Conservation (phyloP, 2,888 invertebrate species). For the Eueremaeus valkanovi region DNA sequence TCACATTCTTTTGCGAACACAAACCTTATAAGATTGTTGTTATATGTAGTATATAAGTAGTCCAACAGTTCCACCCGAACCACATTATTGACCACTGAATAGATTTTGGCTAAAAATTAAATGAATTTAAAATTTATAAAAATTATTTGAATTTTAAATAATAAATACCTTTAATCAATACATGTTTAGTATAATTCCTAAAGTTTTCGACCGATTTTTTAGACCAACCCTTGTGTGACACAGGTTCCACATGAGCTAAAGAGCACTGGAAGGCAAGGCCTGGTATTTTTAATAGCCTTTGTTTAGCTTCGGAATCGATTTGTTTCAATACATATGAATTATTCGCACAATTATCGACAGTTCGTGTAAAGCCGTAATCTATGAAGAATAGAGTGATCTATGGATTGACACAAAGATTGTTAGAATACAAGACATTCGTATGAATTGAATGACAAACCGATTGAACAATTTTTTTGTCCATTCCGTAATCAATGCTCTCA, state of each 20-base stretch:
- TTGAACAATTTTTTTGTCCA: not conserved
- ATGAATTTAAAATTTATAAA: no score
- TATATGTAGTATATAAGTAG: no score
- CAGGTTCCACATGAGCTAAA: constrained; percentile 67
- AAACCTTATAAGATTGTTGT: no score
- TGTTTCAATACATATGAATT: not conserved
- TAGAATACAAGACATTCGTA: no score
- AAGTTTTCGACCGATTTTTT: constrained; percentile 54
- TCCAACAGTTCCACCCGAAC: constrained; percentile 62
- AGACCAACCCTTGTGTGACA: constrained; percentile 64
- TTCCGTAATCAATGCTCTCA: not conserved
- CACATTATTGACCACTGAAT: constrained; percentile 71
- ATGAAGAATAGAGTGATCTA: constrained; percentile 65
- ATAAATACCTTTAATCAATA: no score
- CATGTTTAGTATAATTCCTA: constrained; percentile 45
- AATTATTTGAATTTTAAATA: no score
- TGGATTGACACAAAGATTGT: not conserved
- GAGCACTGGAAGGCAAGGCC: constrained; percentile 65
- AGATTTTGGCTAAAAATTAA: constrained; percentile 52
- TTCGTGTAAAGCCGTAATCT: constrained; percentile 65
- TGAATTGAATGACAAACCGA: constrained; percentile 5
- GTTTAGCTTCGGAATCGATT: not conserved
- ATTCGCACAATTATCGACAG: not conserved
- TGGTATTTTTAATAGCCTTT: not conserved
- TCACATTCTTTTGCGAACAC: no score